Evolutionary conservation across 2,888 invertebrate genomes (phyloP).

Genomic region (Volucella zonaria): DNA sequence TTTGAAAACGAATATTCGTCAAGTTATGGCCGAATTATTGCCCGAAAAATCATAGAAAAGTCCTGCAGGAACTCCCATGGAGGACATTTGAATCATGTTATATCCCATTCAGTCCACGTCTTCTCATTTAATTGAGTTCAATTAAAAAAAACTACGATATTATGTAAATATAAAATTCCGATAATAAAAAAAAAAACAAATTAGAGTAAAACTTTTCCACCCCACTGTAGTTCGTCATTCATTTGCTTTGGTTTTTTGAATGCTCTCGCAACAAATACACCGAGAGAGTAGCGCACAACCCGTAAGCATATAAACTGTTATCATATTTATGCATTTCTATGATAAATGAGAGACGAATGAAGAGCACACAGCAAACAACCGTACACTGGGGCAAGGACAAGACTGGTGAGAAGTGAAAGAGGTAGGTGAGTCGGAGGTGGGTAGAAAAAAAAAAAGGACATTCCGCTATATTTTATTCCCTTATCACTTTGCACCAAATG

Average conservation of each 20-base stretch:
- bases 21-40: no score
- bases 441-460: conserved; percentile 79
- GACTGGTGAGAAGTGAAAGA: conserved; percentile 71
- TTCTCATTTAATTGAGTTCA: no score
- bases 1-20: no score
- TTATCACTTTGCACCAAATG: conserved; percentile 80
- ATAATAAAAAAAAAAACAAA: conserved; percentile 14
- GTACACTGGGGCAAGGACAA: conserved; percentile 75
- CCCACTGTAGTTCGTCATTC: conserved; percentile 60
- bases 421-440: conserved; percentile 17
- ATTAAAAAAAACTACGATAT: neutral
- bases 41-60: no score
- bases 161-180: neutral
- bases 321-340: conserved; percentile 80
- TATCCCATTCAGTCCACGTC: no score
- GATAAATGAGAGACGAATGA: conserved; percentile 81
- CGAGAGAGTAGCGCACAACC: conserved; percentile 48
- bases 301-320: conserved; percentile 78
- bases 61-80: no score
- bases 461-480: conserved; percentile 83
- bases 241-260: conserved; percentile 22
- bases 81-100: no score
- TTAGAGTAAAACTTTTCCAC: conserved; percentile 19
- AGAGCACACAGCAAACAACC: conserved; percentile 74
- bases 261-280: conserved; percentile 33